A percentile compares a stretch with the other conserved stretches of the same genome.
Conservation (phyloP, 2,113 vertebrate species). For the Crotalus tigris region DNA sequence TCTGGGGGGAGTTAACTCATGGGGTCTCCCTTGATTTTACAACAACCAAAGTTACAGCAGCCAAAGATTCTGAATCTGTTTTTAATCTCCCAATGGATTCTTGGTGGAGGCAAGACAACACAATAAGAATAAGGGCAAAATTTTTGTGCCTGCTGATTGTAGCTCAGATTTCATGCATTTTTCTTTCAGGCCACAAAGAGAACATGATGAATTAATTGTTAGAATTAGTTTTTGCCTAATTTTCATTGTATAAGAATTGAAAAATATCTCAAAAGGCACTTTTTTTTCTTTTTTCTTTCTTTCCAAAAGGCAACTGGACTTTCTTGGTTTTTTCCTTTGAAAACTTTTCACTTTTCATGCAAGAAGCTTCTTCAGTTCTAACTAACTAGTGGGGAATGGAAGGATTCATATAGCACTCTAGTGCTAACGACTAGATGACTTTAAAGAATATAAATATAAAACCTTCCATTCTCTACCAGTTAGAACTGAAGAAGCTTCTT, state of each 20-base stretch:
- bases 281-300: background rate
- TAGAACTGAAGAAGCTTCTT: background rate
- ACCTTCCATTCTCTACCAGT: background rate
- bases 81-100: background rate
- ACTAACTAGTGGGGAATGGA: background rate
- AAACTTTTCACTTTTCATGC: background rate
- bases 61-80: background rate
- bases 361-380: background rate
- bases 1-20: background rate
- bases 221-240: background rate
- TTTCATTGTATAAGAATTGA: background rate
- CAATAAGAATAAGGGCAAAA: background rate
- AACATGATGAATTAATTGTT: background rate
- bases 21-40: background rate
- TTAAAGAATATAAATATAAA: background rate
- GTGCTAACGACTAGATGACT: background rate
- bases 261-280: background rate
- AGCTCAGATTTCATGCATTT: background rate
- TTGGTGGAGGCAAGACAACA: background rate
- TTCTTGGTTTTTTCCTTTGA: background rate
- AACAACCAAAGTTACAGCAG: background rate
- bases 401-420: background rate
- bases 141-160: background rate
- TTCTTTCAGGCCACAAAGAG: background rate
- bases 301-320: background rate